A percentile compares a stretch with the other conserved stretches of the same genome.
Conservation (phyloP, 2,113 vertebrate species). For the Lonchura striata region DNA sequence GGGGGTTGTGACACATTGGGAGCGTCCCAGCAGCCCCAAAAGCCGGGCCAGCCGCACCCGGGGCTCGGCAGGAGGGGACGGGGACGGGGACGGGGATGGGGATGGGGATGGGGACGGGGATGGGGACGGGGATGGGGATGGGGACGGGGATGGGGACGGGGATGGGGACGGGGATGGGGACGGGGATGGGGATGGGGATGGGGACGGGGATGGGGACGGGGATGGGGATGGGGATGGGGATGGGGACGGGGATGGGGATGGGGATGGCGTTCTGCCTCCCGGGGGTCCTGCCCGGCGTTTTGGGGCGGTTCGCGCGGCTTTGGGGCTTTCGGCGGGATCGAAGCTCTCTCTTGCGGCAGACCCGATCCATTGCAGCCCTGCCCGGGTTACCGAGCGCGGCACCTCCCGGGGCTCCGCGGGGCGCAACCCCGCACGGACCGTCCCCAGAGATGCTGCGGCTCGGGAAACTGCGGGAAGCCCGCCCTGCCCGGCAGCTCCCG, state of each 20-base stretch:
- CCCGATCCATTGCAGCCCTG: neutral
- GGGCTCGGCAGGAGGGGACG: neutral
- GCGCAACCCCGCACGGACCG: fast-evolving
- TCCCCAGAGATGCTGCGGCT: neutral
- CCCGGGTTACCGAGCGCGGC: fast-evolving
- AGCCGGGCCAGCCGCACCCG: fast-evolving
- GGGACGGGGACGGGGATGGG: too few species aligned
- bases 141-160: too few species aligned
- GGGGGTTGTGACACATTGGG: neutral
- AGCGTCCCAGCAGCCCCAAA: neutral
- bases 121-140: too few species aligned
- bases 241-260: too few species aligned
- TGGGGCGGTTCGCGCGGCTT: fast-evolving
- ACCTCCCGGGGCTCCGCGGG: fast-evolving
- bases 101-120: too few species aligned
- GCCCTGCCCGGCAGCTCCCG: too few species aligned
- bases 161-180: too few species aligned
- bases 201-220: too few species aligned
- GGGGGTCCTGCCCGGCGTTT: fast-evolving
- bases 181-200: neutral
- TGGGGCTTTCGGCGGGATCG: neutral
- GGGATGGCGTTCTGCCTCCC: too few species aligned
- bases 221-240: too few species aligned
- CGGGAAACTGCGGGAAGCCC: neutral
- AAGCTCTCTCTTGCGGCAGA: conserved; percentile 51